Base-by-base conservation (phyloP, 2,113 vertebrate species). In the Brachypteracias leptosomus region DNA sequence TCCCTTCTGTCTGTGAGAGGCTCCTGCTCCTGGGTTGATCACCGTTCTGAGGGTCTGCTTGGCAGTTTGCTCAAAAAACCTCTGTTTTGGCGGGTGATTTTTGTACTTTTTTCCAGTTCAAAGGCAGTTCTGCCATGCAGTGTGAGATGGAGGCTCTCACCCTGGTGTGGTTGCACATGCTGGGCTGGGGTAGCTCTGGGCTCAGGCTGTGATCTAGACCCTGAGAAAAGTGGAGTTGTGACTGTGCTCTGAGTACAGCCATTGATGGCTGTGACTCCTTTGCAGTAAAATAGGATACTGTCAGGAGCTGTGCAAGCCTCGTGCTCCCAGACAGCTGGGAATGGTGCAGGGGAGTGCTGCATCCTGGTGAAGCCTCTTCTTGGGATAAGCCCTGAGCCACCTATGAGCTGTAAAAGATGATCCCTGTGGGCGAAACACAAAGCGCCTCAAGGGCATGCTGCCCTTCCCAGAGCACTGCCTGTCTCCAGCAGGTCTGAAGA, bases 351-450 rank as follows among this genome's bases (percentile, higher is more conserved):
- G 47, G 15, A 49, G 19, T 36, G 58, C 52, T 21, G 12, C 17
- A 57, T 83, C 31, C 72, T 66, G 40, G 14, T 13, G 4, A 18
- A 90, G 17, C 28, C 4, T 57, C 38, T 49, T 31, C 28, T 33
- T 0, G 1, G 47, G 13, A 40, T 40, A 15, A 86, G 36, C 38
- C 55, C 79, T 57, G 76, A 70, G 16, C 46, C 36, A 31, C 9
- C 52, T 22, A 0, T 22, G 25, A 24, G 36, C 20, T 25, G 46
- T 20, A 67, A 62, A 71, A 89, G 38, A 17, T 68, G 38, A 57
- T 28, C 6, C 11, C 17, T 0, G 0, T 31, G 33, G 29, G 8
- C 0, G 1, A 78, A 78, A 73, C 0, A 0, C 10, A 49, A 78
- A 88, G 74, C 24, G 38, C 4, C 51, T 25, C 38, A 29, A 54